phyloP scores from a whole-genome alignment of 2,797 vertebrate genomes.

The Odontamblyopus rebecca region DNA sequence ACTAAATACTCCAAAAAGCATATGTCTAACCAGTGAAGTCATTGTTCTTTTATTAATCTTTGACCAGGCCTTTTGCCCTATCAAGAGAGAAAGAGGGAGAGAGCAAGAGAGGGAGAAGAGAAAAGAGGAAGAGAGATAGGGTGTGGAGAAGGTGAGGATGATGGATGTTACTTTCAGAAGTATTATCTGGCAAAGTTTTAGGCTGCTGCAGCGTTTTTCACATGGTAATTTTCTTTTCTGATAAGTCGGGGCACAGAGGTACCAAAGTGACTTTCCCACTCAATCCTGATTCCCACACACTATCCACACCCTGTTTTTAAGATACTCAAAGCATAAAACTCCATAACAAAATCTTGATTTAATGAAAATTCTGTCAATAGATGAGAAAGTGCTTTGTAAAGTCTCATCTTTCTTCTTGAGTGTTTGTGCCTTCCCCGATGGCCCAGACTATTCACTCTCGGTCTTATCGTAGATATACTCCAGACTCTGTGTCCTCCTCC shows the following conservation, averaged over 20 bases:
- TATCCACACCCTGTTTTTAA: conserved; percentile 37
- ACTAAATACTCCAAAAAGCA: conserved; percentile 13
- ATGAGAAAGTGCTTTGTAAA: conserved; percentile 45
- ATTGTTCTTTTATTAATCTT: conserved; percentile 16
- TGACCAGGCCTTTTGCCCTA: conserved; percentile 26
- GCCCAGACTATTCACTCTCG: conserved; percentile 5
- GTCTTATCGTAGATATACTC: conserved; percentile 3
- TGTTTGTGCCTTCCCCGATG: conserved; percentile 8
- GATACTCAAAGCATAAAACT: conserved; percentile 43
- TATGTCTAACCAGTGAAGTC: not conserved
- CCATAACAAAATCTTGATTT: conserved; percentile 40
- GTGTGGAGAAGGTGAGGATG: conserved; percentile 32
- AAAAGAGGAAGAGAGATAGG: conserved; percentile 10
- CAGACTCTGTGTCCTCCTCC: conserved; percentile 4
- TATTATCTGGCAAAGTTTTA: conserved; percentile 51
- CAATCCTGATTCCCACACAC: conserved; percentile 27
- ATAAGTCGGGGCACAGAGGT: conserved; percentile 27
- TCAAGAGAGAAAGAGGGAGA: conserved; percentile 26
- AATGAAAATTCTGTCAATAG: conserved; percentile 47
- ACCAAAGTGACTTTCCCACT: conserved; percentile 44
- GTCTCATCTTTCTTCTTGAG: conserved; percentile 14
- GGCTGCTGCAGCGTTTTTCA: conserved; percentile 38
- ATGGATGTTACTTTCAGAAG: conserved; percentile 46
- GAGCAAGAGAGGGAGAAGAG: not conserved
- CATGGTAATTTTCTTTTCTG: conserved; percentile 49